These are phyloP conservation scores for Megaptera novaeangliae DNA, from an alignment of 2,113 vertebrate species.

Conservation along the genomic window DNA sequence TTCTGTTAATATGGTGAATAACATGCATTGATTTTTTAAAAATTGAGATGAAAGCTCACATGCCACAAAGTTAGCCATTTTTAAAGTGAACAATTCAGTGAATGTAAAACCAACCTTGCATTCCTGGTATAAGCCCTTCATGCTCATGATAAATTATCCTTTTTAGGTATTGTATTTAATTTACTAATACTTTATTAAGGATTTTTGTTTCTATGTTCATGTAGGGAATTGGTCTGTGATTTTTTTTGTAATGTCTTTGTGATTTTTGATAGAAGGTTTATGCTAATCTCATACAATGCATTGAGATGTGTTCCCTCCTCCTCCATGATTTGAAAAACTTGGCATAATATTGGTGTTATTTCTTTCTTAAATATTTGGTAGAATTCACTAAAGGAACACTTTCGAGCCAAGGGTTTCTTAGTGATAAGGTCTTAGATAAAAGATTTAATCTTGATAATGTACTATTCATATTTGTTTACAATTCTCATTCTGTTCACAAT, in stretches of 20 bases:
- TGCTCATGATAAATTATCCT: neutral
- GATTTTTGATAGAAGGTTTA: neutral
- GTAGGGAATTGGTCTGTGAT: neutral
- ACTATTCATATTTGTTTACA: neutral
- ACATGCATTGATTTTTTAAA: neutral
- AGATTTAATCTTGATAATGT: neutral
- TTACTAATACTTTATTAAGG: neutral
- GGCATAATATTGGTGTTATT: neutral
- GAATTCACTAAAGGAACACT: neutral
- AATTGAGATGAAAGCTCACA: neutral
- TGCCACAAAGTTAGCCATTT: neutral
- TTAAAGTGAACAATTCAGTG: neutral
- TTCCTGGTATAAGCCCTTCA: neutral
- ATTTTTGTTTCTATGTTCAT: neutral
- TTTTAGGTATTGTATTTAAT: neutral
- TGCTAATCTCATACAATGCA: neutral
- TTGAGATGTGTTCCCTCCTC: neutral
- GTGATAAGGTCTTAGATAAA: neutral
- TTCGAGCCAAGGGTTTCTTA: neutral
- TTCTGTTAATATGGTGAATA: neutral
- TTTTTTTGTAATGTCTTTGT: neutral
- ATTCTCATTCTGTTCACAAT: neutral
- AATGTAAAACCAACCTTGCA: neutral
- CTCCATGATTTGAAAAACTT: neutral
- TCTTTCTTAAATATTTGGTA: neutral